Conservation (phyloP, 2,797 vertebrate genomes). For the Mormyrus hasselquistii region DNA sequence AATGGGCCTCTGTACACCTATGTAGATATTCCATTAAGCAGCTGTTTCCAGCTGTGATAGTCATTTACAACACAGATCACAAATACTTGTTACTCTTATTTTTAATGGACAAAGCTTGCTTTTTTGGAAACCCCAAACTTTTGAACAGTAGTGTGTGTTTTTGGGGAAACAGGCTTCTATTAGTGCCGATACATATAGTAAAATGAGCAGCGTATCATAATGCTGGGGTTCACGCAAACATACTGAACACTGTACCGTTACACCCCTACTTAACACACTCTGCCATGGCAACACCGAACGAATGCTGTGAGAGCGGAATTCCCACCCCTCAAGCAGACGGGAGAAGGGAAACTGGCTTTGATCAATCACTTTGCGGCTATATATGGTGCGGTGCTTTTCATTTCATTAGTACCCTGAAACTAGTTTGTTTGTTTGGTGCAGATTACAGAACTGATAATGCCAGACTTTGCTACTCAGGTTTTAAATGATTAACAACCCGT, state of each 20-base stretch:
- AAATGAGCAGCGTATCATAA: background rate
- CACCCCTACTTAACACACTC: background rate
- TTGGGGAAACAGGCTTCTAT: too few species aligned
- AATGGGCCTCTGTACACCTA: too few species aligned
- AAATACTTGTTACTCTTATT: background rate
- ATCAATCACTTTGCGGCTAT: background rate
- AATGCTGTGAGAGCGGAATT: background rate
- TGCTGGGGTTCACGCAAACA: background rate
- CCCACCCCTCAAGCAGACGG: background rate
- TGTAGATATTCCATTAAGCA: too few species aligned
- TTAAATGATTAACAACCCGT: background rate
- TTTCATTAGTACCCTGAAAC: background rate
- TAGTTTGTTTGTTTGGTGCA: background rate
- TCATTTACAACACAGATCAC: background rate
- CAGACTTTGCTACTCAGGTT: background rate
- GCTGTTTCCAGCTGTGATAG: too few species aligned
- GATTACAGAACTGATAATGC: background rate
- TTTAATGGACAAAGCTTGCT: too few species aligned
- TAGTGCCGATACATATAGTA: background rate
- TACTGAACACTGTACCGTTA: background rate
- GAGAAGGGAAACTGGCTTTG: background rate
- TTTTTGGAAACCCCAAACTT: background rate
- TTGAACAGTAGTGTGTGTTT: background rate
- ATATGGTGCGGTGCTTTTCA: background rate
- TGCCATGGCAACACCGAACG: background rate